Conservation (phyloP, 2,888 invertebrate genomes). For the Ecdyonurus torrentis region DNA sequence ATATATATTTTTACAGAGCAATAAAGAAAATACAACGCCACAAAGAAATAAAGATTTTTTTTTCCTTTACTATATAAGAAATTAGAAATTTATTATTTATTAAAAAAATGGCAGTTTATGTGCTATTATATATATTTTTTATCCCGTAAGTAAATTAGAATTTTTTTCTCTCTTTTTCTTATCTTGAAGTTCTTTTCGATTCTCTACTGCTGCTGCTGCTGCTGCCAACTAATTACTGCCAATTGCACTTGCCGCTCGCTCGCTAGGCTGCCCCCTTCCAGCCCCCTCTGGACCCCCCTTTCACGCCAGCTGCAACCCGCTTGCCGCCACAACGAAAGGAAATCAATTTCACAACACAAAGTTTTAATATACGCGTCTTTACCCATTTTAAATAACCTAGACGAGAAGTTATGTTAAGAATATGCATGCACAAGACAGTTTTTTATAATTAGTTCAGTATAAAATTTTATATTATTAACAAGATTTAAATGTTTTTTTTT, state of each 20-base stretch:
- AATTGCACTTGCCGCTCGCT: conserved; percentile 1
- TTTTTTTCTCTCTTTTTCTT: neutral
- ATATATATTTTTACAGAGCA: no score
- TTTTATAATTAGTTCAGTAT: no score
- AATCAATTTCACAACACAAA: neutral
- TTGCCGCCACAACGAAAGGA: neutral
- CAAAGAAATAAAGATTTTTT: no score
- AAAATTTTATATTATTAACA: no score
- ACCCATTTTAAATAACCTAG: neutral
- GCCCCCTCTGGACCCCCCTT: neutral
- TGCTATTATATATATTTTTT: neutral
- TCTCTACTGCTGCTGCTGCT: neutral
- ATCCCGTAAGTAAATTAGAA: neutral
- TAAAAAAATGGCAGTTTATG: neutral
- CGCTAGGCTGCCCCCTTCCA: neutral
- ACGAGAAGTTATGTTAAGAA: neutral
- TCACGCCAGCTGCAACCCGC: conserved; percentile 1
- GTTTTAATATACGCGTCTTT: neutral
- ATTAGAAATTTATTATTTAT: neutral
- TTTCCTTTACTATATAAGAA: no score
- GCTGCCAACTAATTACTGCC: conserved; percentile 3
- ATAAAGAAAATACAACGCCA: no score
- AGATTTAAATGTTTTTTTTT: no score
- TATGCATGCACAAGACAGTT: no score
- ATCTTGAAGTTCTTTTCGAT: neutral